Base-by-base conservation (phyloP, 2,797 vertebrate species). In the Lacerta bilineata region DNA sequence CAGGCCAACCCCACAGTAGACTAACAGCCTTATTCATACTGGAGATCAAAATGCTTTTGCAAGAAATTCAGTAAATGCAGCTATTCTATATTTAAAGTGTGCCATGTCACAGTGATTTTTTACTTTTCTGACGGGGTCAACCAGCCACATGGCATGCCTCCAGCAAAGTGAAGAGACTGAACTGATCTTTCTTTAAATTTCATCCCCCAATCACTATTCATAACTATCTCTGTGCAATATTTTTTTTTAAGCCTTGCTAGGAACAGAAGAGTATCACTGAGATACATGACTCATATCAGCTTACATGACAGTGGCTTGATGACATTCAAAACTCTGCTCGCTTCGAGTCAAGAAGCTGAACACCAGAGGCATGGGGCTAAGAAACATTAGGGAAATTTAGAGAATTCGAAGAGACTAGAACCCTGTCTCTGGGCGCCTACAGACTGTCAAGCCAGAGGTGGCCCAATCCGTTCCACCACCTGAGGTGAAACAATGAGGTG, bases 151-250 rank as follows among this genome's bases (percentile, higher is more conserved):
- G 72, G 11, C 0, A 17, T 27, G 94, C 87, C 90, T 92, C 77
- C 46, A 89, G 91, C 91, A 83, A 80, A 84, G 85, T 85, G 81
- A 80, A 77, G 80, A 87, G 83, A 91, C 90, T 91, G 82, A 91
- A 66, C 68, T 71, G 89, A 93, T 93, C 89, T 90, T 87, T 90
- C 91, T 87, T 92, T 90, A 94, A 93, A 87, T 92, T 94, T 94
- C 89, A 91, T 0, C 91, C 92, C 83, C 91, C 75, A 89, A 91
- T 94, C 91, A 93, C 89, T 93, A 89, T 92, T 91, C 94, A 92
- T 95, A 92, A 87, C 43, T 55, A 85, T 91, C 71, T 92, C 83
- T 74, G 2, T 61, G n/a, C 20, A 64, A 13, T 23, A 4, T 1
- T 7, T 39, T 8, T 23, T 15, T 2, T 4, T 15, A 76, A 88